A percentile compares a stretch with the other conserved stretches of the same genome.
Evolutionary conservation across 1,140 invertebrate species (phyloP).

Genomic region (Scaptodrosophila lebanonensis): DNA sequence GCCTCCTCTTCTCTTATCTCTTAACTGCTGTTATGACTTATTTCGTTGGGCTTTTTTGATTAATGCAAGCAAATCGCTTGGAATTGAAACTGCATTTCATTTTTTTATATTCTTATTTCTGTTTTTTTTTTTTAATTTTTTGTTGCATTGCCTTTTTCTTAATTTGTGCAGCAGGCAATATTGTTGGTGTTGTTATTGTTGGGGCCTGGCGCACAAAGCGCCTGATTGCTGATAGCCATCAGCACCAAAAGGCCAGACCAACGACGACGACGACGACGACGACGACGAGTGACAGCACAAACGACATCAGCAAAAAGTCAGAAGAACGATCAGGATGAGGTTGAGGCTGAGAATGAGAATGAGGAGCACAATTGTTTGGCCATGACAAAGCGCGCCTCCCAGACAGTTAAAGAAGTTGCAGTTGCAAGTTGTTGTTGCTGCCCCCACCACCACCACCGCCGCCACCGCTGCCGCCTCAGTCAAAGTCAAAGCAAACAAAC

Average conservation of each 20-base stretch:
- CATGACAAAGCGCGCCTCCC: constrained; percentile 74
- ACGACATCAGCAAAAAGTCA: not conserved
- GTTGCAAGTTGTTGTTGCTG: too few species aligned
- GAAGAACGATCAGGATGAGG: not conserved
- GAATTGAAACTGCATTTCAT: constrained; percentile 49
- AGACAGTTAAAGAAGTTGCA: too few species aligned
- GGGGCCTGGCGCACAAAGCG: constrained; percentile 65
- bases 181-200: constrained; percentile 27
- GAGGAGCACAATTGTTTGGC: constrained; percentile 60
- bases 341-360: not conserved
- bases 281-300: constrained; percentile 19
- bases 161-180: constrained; percentile 32
- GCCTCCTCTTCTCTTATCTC: constrained; percentile 32
- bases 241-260: constrained; percentile 26
- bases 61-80: constrained; percentile 40
- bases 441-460: too few species aligned
- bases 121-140: constrained; percentile 23
- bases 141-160: constrained; percentile 1
- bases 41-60: constrained; percentile 43
- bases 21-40: constrained; percentile 23
- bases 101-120: constrained; percentile 36
- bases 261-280: constrained; percentile 28
- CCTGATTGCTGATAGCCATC: constrained; percentile 74
- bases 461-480: not conserved
- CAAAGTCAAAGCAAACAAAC: constrained; percentile 61